These are phyloP conservation scores for Rutpela maculata DNA, from an alignment of 2,888 invertebrate genomes.

Conservation along the genomic window DNA sequence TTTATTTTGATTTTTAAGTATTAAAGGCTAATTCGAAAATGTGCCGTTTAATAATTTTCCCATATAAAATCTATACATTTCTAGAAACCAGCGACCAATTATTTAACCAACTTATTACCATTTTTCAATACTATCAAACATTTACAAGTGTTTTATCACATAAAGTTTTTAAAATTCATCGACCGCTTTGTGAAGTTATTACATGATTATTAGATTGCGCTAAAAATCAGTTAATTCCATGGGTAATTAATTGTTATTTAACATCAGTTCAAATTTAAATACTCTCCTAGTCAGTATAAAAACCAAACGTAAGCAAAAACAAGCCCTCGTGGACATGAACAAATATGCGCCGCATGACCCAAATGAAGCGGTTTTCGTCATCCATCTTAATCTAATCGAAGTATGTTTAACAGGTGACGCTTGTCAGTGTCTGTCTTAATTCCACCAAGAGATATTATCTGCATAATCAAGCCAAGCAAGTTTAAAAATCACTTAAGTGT, in stretches of 20 bases:
- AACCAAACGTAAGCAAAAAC: background rate
- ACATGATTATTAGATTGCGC: too few relatives aligned
- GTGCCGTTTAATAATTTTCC: too few relatives aligned
- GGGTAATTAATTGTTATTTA: background rate
- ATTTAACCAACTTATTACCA: too few relatives aligned
- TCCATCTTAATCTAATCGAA: constrained; percentile 55
- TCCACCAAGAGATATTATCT: constrained; percentile 56
- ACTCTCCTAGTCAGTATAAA: background rate
- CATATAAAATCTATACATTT: too few relatives aligned
- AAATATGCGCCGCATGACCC: constrained; percentile 20
- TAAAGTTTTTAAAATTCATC: too few relatives aligned
- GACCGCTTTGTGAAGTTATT: too few relatives aligned
- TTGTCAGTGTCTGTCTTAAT: constrained; percentile 51
- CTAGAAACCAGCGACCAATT: too few relatives aligned
- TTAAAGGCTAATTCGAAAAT: too few relatives aligned
- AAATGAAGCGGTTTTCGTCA: constrained; percentile 42
- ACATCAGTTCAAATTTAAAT: background rate
- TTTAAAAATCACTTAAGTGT: constrained; percentile 59
- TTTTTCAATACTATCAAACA: too few relatives aligned
- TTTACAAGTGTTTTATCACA: too few relatives aligned
- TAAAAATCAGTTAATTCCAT: background rate
- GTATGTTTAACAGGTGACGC: constrained; percentile 57
- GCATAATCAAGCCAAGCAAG: constrained; percentile 59
- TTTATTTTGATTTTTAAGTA: too few relatives aligned
- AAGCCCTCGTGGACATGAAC: background rate